Evolutionary conservation across 2,888 invertebrate species (phyloP).

Genomic region (Stegana nigrithorax): DNA sequence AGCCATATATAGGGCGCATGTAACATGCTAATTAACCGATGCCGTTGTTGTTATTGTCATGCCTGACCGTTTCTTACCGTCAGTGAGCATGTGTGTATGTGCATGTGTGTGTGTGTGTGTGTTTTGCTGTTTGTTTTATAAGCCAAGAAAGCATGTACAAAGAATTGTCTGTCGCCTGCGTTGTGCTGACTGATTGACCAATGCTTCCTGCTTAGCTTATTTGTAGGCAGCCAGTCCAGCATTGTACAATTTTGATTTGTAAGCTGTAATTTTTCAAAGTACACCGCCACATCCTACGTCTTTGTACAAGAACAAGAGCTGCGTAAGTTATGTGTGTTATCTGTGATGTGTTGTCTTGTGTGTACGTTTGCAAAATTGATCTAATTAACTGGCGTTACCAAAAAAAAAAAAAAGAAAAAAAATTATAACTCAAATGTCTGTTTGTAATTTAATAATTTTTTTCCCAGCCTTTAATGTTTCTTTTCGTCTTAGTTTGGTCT

Average conservation of each 20-base stretch:
- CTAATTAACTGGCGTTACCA: neutral
- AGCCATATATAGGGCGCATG: slow-evolving; percentile 49
- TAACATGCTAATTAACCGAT: slow-evolving; percentile 55
- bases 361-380: too few relatives aligned
- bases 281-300: too few relatives aligned
- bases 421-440: neutral
- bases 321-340: too few relatives aligned
- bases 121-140: slow-evolving; percentile 12
- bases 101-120: slow-evolving; percentile 7
- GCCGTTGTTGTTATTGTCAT: slow-evolving; percentile 24
- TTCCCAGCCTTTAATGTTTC: neutral
- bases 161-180: neutral
- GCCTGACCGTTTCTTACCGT: too few relatives aligned
- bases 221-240: neutral
- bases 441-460: slow-evolving; percentile 6
- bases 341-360: too few relatives aligned
- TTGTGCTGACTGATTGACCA: slow-evolving; percentile 8
- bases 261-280: too few relatives aligned
- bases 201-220: slow-evolving; percentile 10
- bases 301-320: neutral
- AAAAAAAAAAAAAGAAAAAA: neutral
- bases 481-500: neutral
- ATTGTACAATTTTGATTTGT: too few relatives aligned
- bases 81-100: too few relatives aligned
- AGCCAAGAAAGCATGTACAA: slow-evolving; percentile 10